Evolutionary conservation across 2,113 vertebrate species (phyloP).

Genomic region (Sinocyclocheilus anophthalmus): DNA sequence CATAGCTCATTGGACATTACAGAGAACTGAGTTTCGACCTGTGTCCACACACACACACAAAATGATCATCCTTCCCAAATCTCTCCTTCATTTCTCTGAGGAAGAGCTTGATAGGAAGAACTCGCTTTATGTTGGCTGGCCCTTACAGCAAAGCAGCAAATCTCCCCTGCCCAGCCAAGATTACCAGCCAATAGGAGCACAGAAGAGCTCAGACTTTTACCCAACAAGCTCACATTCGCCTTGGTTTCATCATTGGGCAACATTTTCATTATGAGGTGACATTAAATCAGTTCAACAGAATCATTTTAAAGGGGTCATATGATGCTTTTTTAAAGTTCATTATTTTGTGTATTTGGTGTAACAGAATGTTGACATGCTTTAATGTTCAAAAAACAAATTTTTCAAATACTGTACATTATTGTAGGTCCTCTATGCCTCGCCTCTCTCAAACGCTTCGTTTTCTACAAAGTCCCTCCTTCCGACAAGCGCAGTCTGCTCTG

Average conservation of each 20-base stretch:
- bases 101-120: conserved; percentile 16
- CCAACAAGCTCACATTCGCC: conserved; percentile 58
- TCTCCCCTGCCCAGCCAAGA: conserved; percentile 55
- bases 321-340: too few species aligned
- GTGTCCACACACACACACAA: background rate
- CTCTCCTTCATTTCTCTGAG: conserved; percentile 27
- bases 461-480: too few species aligned
- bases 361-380: too few species aligned
- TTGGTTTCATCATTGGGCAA: conserved; percentile 61
- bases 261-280: too few species aligned
- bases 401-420: too few species aligned
- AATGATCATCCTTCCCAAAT: conserved; percentile 11
- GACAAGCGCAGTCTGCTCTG: too few species aligned
- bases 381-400: too few species aligned
- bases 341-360: too few species aligned
- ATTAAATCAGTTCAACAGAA: background rate
- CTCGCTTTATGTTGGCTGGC: conserved; percentile 48
- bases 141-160: conserved; percentile 59
- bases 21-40: conserved; percentile 23
- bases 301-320: background rate
- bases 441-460: too few species aligned
- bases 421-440: too few species aligned
- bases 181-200: conserved; percentile 51
- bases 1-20: conserved; percentile 25
- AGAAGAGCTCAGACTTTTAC: conserved; percentile 30